Percentiles rank a stretch among this genome's conserved stretches.
Evolutionary conservation across 2,888 invertebrate genomes (phyloP).

Genomic region (Acronicta aceris): DNA sequence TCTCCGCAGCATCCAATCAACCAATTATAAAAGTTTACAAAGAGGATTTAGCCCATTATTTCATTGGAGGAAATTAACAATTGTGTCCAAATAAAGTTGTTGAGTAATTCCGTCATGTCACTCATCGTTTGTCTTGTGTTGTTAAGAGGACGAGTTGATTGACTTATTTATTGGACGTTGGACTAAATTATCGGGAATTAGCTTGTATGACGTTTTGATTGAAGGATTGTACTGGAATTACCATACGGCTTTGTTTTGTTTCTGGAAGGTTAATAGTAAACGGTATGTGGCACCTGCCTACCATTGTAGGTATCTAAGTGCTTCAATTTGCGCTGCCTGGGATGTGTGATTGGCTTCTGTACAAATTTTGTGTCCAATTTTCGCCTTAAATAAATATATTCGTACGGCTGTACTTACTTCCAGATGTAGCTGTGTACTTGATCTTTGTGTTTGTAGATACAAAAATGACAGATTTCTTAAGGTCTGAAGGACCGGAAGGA

Average conservation of each 20-base stretch:
- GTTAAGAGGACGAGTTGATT: constrained; percentile 70
- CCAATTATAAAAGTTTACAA: constrained; percentile 80
- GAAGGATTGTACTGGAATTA: constrained; percentile 33
- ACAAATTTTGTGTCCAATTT: too few species aligned
- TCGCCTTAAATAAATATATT: too few species aligned
- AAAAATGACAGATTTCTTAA: too few species aligned
- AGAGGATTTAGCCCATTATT: constrained; percentile 88
- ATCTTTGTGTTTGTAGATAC: too few species aligned
- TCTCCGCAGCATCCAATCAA: constrained; percentile 76
- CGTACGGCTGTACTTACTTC: too few species aligned
- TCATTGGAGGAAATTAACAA: constrained; percentile 89
- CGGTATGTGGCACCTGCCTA: too few species aligned
- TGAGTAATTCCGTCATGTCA: constrained; percentile 85
- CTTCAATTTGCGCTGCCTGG: background rate
- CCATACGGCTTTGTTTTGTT: constrained; percentile 25
- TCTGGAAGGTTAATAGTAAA: background rate
- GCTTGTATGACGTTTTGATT: constrained; percentile 54
- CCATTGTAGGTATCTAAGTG: too few species aligned
- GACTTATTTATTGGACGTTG: constrained; percentile 72
- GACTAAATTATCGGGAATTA: constrained; percentile 60
- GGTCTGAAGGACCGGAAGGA: too few species aligned
- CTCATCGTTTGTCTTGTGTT: constrained; percentile 81
- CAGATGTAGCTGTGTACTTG: too few species aligned
- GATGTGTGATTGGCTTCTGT: too few species aligned
- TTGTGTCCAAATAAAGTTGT: constrained; percentile 87